Conservation (phyloP, 2,888 invertebrate species). For the Nezara viridula region DNA sequence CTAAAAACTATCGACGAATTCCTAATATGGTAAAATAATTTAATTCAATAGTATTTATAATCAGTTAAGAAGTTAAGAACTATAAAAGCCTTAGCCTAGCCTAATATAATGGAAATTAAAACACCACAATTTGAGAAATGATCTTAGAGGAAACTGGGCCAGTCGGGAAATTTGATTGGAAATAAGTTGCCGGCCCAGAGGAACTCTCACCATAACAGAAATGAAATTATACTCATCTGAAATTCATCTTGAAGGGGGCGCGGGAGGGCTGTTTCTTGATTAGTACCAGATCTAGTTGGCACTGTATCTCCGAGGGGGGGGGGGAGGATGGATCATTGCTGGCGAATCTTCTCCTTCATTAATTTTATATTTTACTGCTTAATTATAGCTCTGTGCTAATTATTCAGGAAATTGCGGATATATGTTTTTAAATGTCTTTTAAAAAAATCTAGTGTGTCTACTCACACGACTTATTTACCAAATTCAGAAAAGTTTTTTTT, state of each 20-base stretch:
- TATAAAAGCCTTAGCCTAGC: background rate
- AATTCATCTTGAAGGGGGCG: constrained; percentile 30
- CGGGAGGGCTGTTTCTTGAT: constrained; percentile 33
- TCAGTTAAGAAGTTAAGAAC: background rate
- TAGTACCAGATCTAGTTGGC: background rate
- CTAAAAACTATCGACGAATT: too few species aligned
- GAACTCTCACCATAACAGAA: background rate
- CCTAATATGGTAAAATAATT: background rate
- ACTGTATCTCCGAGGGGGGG: background rate
- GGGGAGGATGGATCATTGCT: background rate
- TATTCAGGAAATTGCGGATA: background rate
- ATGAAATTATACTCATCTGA: constrained; percentile 38
- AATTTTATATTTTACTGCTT: background rate
- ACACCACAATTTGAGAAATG: constrained; percentile 2
- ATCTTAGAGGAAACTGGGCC: background rate
- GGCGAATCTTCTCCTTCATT: background rate
- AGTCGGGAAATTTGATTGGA: constrained; percentile 30
- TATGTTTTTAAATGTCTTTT: background rate
- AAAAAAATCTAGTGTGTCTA: too few species aligned
- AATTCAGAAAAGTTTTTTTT: too few species aligned
- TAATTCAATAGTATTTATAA: background rate
- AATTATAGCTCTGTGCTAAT: background rate
- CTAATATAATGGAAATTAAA: constrained; percentile 26
- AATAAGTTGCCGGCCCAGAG: background rate
- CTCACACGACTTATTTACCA: too few species aligned